Evolutionary conservation across 1,140 invertebrate genomes (phyloP).

Genomic region (Ostrea edulis): DNA sequence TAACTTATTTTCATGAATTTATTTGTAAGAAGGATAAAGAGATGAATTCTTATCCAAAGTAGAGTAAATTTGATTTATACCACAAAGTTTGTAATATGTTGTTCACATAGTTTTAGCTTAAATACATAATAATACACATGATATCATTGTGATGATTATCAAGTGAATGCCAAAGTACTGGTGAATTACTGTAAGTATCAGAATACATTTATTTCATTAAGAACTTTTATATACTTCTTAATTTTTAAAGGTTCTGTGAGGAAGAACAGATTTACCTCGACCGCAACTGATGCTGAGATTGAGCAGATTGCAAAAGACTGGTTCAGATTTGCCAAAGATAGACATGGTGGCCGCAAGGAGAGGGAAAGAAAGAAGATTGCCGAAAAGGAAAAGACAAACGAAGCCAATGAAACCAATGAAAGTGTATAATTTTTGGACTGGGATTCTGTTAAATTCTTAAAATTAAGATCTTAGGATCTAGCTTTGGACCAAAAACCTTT

Average conservation of each 20-base stretch:
- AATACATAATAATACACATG: no score
- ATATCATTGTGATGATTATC: not conserved
- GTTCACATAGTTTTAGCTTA: no score
- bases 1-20: slow-evolving; percentile 6
- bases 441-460: not conserved
- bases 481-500: no score
- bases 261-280: not conserved
- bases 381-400: not conserved
- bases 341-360: not conserved
- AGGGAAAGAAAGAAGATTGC: not conserved
- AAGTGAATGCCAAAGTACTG: not conserved
- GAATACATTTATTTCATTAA: not conserved
- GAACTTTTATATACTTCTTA: not conserved
- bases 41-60: not conserved
- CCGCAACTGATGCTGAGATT: not conserved
- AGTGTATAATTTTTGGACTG: not conserved
- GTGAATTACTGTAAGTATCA: not conserved
- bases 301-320: not conserved
- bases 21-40: not conserved
- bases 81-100: not conserved
- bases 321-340: slow-evolving; percentile 8
- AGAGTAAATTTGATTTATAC: slow-evolving; percentile 1
- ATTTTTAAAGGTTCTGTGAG: slow-evolving; percentile 26
- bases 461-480: no score
- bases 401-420: not conserved